These are phyloP conservation scores for Asarcornis scutulata DNA, from an alignment of 2,113 vertebrate genomes.

Conservation along the genomic window DNA sequence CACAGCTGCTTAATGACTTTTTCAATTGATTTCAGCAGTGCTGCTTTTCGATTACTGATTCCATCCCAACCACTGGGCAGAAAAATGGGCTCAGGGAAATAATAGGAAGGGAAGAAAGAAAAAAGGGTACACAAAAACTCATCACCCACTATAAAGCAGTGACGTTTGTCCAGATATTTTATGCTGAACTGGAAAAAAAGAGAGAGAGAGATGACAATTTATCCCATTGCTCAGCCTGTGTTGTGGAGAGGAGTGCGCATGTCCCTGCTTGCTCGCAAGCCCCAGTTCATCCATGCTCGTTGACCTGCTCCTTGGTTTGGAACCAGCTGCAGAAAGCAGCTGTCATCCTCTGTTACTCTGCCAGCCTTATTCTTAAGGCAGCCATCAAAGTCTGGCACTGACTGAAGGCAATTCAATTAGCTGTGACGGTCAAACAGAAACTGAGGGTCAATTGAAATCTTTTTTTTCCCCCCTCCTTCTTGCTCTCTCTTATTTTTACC, in stretches of 20 bases:
- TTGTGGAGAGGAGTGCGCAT: neutral
- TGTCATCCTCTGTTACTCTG: conserved; percentile 56
- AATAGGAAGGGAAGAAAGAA: neutral
- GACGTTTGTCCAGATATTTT: conserved; percentile 14
- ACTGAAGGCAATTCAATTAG: conserved; percentile 70
- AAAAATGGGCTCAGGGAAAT: conserved; percentile 45
- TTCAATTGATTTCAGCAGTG: conserved; percentile 67
- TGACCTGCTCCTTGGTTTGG: conserved; percentile 29
- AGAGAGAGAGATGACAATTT: neutral
- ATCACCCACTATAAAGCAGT: neutral
- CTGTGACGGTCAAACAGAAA: conserved; percentile 62
- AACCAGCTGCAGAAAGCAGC: conserved; percentile 63
- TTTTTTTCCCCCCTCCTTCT: neutral
- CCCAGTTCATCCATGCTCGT: conserved; percentile 17
- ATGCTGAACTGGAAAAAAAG: conserved; percentile 8
- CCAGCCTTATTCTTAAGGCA: conserved; percentile 48
- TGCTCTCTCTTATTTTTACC: neutral
- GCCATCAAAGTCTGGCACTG: conserved; percentile 53
- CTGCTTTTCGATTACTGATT: conserved; percentile 61
- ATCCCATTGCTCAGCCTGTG: neutral
- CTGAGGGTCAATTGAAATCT: neutral
- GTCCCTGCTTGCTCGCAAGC: conserved; percentile 25
- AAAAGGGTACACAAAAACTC: neutral
- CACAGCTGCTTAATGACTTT: conserved; percentile 61
- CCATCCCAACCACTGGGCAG: conserved; percentile 29